Percentiles rank a stretch among this genome's conserved stretches.
phyloP scores from a whole-genome alignment of 2,113 vertebrate species.

The Sorex araneus region DNA sequence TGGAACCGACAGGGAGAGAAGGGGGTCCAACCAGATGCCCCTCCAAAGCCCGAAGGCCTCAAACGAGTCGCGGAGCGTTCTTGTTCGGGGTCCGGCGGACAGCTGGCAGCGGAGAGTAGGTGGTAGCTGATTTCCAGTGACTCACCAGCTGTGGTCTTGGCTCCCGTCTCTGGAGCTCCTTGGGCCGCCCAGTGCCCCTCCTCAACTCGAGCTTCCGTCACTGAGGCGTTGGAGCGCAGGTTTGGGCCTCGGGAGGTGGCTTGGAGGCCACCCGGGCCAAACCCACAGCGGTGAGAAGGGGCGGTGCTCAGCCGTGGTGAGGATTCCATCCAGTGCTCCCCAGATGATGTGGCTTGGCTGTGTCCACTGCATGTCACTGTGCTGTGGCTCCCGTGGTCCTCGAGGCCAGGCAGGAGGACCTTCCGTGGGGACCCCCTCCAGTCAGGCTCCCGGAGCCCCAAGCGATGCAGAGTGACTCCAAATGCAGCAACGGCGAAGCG shows the following conservation, averaged over 20 bases:
- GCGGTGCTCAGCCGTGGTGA: no score
- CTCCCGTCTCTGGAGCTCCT: neutral
- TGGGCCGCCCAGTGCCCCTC: neutral
- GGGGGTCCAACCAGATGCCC: neutral
- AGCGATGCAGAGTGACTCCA: fast-evolving
- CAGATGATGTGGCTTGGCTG: fast-evolving
- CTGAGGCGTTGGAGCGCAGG: neutral
- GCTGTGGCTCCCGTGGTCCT: neutral
- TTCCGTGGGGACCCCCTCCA: neutral
- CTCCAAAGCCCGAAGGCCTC: fast-evolving
- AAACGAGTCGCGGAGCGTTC: no score
- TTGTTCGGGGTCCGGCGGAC: no score
- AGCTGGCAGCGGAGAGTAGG: no score
- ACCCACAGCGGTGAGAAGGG: neutral
- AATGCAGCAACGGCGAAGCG: neutral
- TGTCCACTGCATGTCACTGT: fast-evolving
- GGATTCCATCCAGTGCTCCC: neutral
- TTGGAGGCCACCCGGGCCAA: neutral
- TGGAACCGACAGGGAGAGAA: neutral
- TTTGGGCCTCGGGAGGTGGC: neutral
- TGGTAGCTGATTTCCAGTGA: neutral
- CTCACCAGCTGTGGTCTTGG: fast-evolving
- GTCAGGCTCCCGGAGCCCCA: neutral
- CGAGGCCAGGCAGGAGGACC: neutral
- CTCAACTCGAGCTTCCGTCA: no score